phyloP scores from a whole-genome alignment of 1,140 invertebrate genomes.

The Listronotus bonariensis region DNA sequence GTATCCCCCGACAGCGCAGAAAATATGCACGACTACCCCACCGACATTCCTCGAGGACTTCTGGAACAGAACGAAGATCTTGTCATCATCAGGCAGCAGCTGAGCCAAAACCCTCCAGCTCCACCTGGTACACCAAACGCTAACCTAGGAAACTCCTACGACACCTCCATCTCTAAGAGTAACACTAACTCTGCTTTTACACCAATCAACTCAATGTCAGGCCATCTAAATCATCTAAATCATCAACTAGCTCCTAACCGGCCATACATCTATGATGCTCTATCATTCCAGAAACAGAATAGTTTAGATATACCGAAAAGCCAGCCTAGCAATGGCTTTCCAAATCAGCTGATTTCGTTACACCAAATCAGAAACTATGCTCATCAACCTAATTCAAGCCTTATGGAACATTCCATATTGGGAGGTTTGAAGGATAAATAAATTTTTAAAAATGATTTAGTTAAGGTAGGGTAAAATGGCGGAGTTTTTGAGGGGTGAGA shows the following conservation, averaged over 20 bases:
- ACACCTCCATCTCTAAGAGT: conserved; percentile 57
- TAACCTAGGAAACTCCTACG: conserved; percentile 54
- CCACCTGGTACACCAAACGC: conserved; percentile 51
- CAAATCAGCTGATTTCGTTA: conserved; percentile 92
- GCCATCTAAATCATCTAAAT: conserved; percentile 72
- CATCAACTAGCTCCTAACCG: conserved; percentile 74
- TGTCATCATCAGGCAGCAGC: conserved; percentile 59
- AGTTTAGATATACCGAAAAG: conserved; percentile 55
- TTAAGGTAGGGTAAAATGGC: conserved; percentile 10
- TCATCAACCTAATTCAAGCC: conserved; percentile 77
- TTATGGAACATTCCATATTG: conserved; percentile 63
- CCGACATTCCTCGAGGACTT: conserved; percentile 60
- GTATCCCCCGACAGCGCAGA: conserved; percentile 71
- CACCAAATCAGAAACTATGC: conserved; percentile 97
- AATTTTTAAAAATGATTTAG: conserved; percentile 14
- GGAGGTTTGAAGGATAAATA: conserved; percentile 63
- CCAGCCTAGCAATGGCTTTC: conserved; percentile 73
- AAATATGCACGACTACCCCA: conserved; percentile 61
- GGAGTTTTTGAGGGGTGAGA: conserved; percentile 13
- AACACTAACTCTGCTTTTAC: conserved; percentile 86
- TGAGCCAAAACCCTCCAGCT: conserved; percentile 54
- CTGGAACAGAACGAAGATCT: conserved; percentile 62
- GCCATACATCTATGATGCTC: conserved; percentile 91
- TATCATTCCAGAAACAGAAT: conserved; percentile 77
- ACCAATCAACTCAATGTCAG: conserved; percentile 81